Base-by-base conservation (phyloP, 2,113 vertebrate species). In the Oreamnos americanus region DNA sequence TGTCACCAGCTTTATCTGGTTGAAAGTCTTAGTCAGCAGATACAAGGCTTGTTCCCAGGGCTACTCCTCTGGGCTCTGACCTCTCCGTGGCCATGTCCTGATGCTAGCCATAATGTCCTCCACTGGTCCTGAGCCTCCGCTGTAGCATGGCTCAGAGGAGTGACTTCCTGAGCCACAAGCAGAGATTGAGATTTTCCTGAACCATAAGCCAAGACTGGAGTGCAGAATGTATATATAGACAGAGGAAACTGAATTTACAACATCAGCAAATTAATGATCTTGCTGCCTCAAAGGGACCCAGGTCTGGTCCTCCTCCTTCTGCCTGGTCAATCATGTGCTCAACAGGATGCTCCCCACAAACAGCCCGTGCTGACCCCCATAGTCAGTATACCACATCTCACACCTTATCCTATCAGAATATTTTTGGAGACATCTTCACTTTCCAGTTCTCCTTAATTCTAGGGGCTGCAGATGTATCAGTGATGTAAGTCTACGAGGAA, bases 361-460 rank as follows among this genome's bases (percentile, higher is more conserved):
- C 2, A 21, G 6, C 6, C 16, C 51, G 12, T 36, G 3, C 3
- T 86, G 60, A 81, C 4, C 13, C 17, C 14, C 5, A 3, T 23
- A 36, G 17, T 57, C 47, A 6, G 81, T 79, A 33, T 5, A 45
- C 53, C 36, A 17, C 21, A 7, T 85, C n/a, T 92, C 62, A 39
- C 19, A 11, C 64, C 17, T 36, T 36, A 71, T 19, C 33, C 26
- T 62, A 55, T 30, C 33, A 76, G 47, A 83, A 64, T 19, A 74
- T 53, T 86, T 95, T 67, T 57, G 33, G 13, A 91, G 19, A 8
- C 51, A 14, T 64, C 21, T 23, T 84, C 53, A 51, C 23, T 15
- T 85, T 21, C 5, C 36, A 30, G 10, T 74, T 91, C 87, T 60
- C 49, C 36, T 36, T 57, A 96, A 85, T 81, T 85, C 36, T 64